Evolutionary conservation across 2,888 invertebrate species (phyloP).

Genomic region (Rotaria macrura): DNA sequence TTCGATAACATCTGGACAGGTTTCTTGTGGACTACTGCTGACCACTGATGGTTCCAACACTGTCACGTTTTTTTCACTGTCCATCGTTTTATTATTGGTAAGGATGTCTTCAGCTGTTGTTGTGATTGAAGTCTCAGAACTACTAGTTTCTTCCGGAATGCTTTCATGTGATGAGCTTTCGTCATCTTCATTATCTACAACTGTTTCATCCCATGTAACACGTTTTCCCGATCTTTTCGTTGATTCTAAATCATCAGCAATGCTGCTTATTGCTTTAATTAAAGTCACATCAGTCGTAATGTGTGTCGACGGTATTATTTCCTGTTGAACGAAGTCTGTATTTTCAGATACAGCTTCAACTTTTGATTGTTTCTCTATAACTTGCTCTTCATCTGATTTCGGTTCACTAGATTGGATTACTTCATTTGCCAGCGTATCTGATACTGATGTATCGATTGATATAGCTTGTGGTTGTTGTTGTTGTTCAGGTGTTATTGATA

Average conservation of each 20-base stretch:
- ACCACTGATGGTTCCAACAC: background rate
- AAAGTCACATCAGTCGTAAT: background rate
- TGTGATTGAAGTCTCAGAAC: background rate
- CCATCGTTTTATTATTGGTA: background rate
- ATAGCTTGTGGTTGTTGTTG: too few relatives aligned
- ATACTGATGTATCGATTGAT: too few relatives aligned
- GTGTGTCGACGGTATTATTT: background rate
- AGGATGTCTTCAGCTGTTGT: background rate
- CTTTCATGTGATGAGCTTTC: background rate
- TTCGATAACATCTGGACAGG: background rate
- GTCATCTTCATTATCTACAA: background rate
- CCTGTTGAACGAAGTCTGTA: background rate
- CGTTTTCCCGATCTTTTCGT: background rate
- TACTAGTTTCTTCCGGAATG: background rate
- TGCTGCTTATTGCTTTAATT: background rate
- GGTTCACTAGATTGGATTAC: too few relatives aligned
- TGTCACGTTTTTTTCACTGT: background rate
- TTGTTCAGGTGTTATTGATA: too few relatives aligned
- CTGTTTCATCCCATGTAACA: background rate
- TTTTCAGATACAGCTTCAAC: too few relatives aligned
- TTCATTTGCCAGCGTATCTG: too few relatives aligned
- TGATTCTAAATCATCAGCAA: background rate
- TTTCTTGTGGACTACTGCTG: background rate
- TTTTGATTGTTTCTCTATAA: background rate
- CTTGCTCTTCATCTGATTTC: background rate